Evolutionary conservation across 2,888 invertebrate species (phyloP).

Genomic region (Eupithecia tripunctaria): DNA sequence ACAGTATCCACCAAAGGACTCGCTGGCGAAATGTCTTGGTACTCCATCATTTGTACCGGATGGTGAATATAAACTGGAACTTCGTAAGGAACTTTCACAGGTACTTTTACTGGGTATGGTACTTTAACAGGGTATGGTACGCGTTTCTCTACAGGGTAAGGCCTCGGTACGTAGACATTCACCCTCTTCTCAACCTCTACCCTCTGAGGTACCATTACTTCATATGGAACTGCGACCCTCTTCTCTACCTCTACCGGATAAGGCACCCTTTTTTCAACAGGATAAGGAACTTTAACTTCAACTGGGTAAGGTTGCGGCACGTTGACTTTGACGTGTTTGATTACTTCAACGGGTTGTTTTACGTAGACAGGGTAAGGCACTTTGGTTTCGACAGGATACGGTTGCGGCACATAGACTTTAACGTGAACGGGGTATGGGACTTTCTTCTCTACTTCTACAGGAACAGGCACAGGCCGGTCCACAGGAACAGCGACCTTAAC

Average conservation of each 20-base stretch:
- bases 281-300: conserved; percentile 79
- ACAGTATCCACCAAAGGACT: conserved; percentile 47
- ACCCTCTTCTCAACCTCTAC: conserved; percentile 60
- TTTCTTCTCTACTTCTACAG: conserved; percentile 72
- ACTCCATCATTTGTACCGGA: conserved; percentile 56
- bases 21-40: conserved; percentile 28
- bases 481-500: conserved; percentile 69
- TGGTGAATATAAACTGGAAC: conserved; percentile 70
- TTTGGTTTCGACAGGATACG: conserved; percentile 82
- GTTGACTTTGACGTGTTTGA: conserved; percentile 73
- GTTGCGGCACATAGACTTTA: conserved; percentile 75
- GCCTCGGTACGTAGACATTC: conserved; percentile 51
- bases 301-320: conserved; percentile 81
- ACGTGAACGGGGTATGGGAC: conserved; percentile 77
- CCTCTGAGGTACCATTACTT: conserved; percentile 51
- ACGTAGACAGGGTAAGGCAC: conserved; percentile 81
- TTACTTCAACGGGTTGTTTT: conserved; percentile 77
- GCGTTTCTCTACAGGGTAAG: conserved; percentile 67
- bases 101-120: conserved; percentile 76
- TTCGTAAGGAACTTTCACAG: conserved; percentile 66
- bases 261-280: conserved; percentile 78
- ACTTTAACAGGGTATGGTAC: conserved; percentile 65
- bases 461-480: conserved; percentile 72
- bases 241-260: conserved; percentile 75
- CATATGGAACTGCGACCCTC: conserved; percentile 61